These are phyloP conservation scores for Seira musarum DNA, from an alignment of 2,888 invertebrate genomes.

Conservation along the genomic window DNA sequence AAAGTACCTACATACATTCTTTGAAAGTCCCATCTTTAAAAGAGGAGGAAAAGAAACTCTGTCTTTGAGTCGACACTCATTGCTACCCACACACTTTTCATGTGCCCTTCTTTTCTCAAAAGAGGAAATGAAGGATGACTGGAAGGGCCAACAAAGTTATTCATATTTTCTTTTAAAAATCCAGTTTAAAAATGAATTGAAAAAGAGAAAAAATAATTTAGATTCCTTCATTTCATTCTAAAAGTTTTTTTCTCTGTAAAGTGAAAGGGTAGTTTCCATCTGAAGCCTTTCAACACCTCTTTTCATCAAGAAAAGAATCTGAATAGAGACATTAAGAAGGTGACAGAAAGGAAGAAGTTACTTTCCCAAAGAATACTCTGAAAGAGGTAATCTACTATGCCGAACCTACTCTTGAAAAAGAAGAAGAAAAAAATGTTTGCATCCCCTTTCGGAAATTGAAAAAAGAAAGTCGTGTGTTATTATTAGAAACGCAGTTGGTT, in stretches of 20 bases:
- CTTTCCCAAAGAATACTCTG: not conserved
- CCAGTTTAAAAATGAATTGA: not conserved
- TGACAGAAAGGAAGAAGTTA: too few species aligned
- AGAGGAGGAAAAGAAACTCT: not conserved
- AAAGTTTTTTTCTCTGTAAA: not conserved
- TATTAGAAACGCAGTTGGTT: not conserved
- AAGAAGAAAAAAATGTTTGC: not conserved
- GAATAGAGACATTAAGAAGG: not conserved
- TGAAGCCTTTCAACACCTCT: conserved; percentile 6
- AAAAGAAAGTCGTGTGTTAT: conserved; percentile 35
- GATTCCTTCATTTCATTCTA: conserved; percentile 7
- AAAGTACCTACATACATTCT: not conserved
- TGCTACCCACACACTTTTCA: not conserved
- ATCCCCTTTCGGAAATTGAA: conserved; percentile 16
- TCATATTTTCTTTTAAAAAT: not conserved
- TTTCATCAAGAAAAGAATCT: not conserved
- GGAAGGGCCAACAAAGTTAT: not conserved
- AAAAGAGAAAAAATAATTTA: not conserved
- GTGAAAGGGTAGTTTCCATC: conserved; percentile 3
- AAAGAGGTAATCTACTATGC: not conserved
- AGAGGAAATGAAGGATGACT: not conserved
- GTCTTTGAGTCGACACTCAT: not conserved
- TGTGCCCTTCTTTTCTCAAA: not conserved
- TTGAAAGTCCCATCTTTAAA: not conserved
- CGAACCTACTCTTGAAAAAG: not conserved